These are phyloP conservation scores for Brotula barbata DNA, from an alignment of 2,797 vertebrate genomes.

Conservation along the genomic window DNA sequence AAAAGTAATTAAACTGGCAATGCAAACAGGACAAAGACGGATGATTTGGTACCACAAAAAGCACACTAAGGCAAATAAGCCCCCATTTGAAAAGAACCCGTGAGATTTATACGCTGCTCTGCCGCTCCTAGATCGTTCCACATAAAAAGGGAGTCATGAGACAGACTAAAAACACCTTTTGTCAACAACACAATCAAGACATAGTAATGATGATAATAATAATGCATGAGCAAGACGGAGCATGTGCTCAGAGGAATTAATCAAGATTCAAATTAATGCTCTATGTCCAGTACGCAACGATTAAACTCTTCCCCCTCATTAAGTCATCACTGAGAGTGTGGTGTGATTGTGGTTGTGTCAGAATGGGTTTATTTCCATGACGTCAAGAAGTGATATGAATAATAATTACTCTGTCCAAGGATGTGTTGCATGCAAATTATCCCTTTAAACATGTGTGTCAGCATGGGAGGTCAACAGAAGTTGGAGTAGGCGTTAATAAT, in stretches of 20 bases:
- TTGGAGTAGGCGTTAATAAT: conserved; percentile 38
- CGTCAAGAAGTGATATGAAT: conserved; percentile 17
- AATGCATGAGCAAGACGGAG: conserved; percentile 12
- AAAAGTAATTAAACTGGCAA: conserved; percentile 62
- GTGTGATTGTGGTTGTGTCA: neutral
- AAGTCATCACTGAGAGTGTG: neutral
- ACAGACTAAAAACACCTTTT: neutral
- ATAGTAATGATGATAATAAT: conserved; percentile 18
- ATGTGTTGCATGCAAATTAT: conserved; percentile 33
- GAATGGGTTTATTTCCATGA: conserved; percentile 1
- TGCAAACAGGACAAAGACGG: conserved; percentile 49
- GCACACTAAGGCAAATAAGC: neutral
- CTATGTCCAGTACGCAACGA: conserved; percentile 1
- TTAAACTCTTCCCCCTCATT: conserved; percentile 5
- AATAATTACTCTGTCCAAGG: conserved; percentile 14
- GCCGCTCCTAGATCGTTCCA: conserved; percentile 1
- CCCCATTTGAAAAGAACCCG: conserved; percentile 20
- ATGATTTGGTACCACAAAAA: conserved; percentile 49
- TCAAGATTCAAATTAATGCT: neutral
- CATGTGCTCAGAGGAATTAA: conserved; percentile 1
- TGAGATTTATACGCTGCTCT: conserved; percentile 16
- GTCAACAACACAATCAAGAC: conserved; percentile 6
- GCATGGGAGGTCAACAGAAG: conserved; percentile 39
- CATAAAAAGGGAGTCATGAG: neutral
- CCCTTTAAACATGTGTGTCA: conserved; percentile 10